phyloP scores from a whole-genome alignment of 1,140 invertebrate species.

The Hermatobates lingyangjiaoensis region DNA sequence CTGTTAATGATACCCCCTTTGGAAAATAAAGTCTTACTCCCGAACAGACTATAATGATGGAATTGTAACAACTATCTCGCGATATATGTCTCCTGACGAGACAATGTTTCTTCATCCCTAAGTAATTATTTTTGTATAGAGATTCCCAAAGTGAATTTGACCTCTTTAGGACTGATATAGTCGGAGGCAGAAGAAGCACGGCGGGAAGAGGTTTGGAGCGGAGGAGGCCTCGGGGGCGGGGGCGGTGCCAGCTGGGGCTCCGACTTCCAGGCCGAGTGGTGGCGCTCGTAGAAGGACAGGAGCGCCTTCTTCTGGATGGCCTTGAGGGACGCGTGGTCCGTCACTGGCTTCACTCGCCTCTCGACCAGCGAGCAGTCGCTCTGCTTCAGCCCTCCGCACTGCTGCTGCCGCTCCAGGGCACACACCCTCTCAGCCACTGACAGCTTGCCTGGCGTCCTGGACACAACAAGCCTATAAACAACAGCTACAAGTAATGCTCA shows the following conservation, averaged over 20 bases:
- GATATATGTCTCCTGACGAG: no score
- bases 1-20: no score
- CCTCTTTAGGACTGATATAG: constrained; percentile 31
- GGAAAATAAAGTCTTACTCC: no score
- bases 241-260: constrained; percentile 32
- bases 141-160: constrained; percentile 9
- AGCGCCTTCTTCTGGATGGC: constrained; percentile 74
- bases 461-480: no score
- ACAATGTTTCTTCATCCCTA: no score
- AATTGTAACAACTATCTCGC: no score
- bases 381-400: constrained; percentile 23
- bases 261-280: constrained; percentile 39
- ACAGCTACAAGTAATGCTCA: no score
- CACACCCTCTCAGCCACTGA: constrained; percentile 56
- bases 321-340: constrained; percentile 45
- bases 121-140: no score
- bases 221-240: constrained; percentile 16
- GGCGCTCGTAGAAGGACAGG: constrained; percentile 64
- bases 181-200: constrained; percentile 48
- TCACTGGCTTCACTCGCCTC: constrained; percentile 24
- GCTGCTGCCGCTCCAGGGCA: constrained; percentile 39
- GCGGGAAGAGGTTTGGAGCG: constrained; percentile 31
- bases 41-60: no score
- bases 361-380: constrained; percentile 29
- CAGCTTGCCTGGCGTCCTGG: no score